These are phyloP conservation scores for Bufo bufo DNA, from an alignment of 2,113 vertebrate species.

Conservation along the genomic window DNA sequence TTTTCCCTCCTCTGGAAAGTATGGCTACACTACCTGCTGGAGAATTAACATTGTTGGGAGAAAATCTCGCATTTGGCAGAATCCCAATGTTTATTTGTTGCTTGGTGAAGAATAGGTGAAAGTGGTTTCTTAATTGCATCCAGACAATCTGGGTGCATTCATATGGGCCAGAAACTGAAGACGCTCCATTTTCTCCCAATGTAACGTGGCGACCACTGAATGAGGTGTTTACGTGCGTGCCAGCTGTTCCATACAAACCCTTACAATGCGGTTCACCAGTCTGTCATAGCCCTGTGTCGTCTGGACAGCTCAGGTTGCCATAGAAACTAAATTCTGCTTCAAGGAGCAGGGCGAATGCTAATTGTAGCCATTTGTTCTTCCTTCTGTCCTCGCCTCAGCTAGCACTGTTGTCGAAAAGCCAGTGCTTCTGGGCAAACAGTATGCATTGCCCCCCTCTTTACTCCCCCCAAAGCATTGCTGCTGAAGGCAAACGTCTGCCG, in stretches of 20 bases:
- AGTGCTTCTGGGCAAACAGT: conserved; percentile 69
- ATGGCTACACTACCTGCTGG: conserved; percentile 65
- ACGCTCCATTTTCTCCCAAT: conserved; percentile 59
- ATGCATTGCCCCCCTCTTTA: conserved; percentile 62
- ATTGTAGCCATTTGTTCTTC: conserved; percentile 67
- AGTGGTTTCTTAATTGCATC: conserved; percentile 61
- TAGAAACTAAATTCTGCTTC: conserved; percentile 71
- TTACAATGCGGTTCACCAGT: conserved; percentile 59
- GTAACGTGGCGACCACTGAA: conserved; percentile 40
- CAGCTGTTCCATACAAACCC: conserved; percentile 53
- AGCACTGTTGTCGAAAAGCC: conserved; percentile 69
- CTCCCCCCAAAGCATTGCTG: conserved; percentile 61
- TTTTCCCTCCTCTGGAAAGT: conserved; percentile 57
- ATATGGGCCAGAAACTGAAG: conserved; percentile 46
- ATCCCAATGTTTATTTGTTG: conserved; percentile 60
- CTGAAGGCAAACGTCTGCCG: conserved; percentile 70
- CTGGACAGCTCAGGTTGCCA: conserved; percentile 75
- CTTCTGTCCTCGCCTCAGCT: conserved; percentile 70
- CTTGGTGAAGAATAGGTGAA: conserved; percentile 60
- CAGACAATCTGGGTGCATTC: conserved; percentile 24
- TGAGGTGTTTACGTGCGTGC: conserved; percentile 26
- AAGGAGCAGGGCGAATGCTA: conserved; percentile 63
- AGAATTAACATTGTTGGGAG: conserved; percentile 62
- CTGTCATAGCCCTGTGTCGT: conserved; percentile 66
- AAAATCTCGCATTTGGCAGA: conserved; percentile 48